A percentile compares a stretch with the other conserved stretches of the same genome.
phyloP scores from a whole-genome alignment of 1,140 invertebrate genomes.

The Neuroterus valhalla region DNA sequence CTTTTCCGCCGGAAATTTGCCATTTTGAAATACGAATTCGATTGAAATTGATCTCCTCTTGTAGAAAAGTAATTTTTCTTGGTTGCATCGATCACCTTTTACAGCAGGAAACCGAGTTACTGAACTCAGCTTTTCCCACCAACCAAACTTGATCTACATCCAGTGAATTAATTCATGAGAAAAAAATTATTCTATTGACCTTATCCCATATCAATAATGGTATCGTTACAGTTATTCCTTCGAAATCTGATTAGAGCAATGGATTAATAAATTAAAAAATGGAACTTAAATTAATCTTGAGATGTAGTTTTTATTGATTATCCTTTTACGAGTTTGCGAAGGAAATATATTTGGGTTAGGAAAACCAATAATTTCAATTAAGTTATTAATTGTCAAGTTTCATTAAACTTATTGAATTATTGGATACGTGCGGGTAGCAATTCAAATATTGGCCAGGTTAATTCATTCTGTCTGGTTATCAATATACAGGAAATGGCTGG shows the following conservation, averaged over 20 bases:
- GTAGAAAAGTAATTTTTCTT: too few relatives aligned
- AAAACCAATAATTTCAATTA: background rate
- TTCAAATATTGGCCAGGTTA: background rate
- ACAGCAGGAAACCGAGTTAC: constrained; percentile 10
- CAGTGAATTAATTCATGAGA: constrained; percentile 7
- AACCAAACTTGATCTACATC: constrained; percentile 24
- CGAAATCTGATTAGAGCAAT: background rate
- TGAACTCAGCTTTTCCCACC: constrained; percentile 11
- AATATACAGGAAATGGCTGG: constrained; percentile 1
- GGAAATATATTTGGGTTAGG: background rate
- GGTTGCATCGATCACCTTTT: background rate
- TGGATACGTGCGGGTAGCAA: background rate
- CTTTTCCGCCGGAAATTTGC: too few relatives aligned
- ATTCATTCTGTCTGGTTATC: background rate
- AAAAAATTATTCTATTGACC: background rate
- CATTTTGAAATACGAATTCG: too few relatives aligned
- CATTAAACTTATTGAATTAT: background rate
- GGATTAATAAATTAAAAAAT: background rate
- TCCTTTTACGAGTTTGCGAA: background rate
- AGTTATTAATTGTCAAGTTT: background rate
- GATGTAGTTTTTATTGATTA: background rate
- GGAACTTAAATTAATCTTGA: background rate
- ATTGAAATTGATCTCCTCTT: too few relatives aligned
- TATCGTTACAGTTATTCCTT: background rate
- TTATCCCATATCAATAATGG: background rate